Conservation (phyloP, 2,888 invertebrate genomes). For the Callyntrura guangdongensis region DNA sequence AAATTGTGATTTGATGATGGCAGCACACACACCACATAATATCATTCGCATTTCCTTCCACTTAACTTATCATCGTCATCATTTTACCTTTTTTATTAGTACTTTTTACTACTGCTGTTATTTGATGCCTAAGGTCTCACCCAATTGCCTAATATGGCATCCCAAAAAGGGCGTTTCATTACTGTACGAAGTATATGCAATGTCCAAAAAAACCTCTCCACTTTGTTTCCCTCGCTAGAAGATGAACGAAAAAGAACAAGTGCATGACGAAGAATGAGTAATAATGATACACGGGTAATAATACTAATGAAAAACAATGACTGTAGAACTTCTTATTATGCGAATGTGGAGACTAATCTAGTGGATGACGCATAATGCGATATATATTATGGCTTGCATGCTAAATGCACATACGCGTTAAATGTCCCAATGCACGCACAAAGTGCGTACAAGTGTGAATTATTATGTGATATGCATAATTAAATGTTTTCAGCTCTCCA, state of each 20-base stretch:
- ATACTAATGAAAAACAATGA: too few species aligned
- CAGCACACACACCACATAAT: background rate
- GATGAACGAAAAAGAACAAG: background rate
- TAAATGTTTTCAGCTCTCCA: too few species aligned
- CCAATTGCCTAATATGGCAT: constrained; percentile 43
- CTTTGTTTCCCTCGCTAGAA: background rate
- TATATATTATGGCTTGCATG: too few species aligned
- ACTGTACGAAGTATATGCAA: background rate
- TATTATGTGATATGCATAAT: too few species aligned
- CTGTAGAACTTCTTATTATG: too few species aligned
- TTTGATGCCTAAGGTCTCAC: constrained; percentile 26
- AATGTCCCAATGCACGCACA: too few species aligned
- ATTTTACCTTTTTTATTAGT: constrained; percentile 4
- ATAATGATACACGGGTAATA: too few species aligned
- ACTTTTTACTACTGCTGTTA: background rate
- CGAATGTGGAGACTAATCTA: too few species aligned
- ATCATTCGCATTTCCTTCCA: constrained; percentile 9
- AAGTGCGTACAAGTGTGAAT: too few species aligned
- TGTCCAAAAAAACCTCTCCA: constrained; percentile 4
- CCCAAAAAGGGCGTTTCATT: constrained; percentile 42
- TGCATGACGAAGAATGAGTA: background rate
- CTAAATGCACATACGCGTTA: too few species aligned
- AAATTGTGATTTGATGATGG: background rate
- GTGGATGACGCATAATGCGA: too few species aligned
- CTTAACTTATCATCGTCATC: constrained; percentile 2